A percentile compares a stretch with the other conserved stretches of the same genome.
These are phyloP conservation scores for Andrena praecox DNA, from an alignment of 2,888 invertebrate genomes.

Conservation along the genomic window DNA sequence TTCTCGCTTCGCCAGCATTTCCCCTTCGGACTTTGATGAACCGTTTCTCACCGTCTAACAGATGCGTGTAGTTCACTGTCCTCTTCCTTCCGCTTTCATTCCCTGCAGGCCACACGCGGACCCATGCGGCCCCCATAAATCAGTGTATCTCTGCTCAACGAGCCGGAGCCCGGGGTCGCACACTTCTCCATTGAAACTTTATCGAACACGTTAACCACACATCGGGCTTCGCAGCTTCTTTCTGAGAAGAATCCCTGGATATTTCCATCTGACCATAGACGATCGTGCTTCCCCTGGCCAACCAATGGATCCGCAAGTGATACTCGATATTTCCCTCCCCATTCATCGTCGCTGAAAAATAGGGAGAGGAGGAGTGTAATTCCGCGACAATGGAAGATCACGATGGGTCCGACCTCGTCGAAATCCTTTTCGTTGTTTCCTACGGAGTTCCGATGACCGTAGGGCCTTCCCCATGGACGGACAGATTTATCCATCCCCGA, in stretches of 20 bases:
- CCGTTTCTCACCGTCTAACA: slow-evolving; percentile 16
- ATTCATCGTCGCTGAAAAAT: not conserved
- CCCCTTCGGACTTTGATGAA: slow-evolving; percentile 12
- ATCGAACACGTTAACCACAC: not conserved
- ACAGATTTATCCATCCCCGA: slow-evolving; percentile 72
- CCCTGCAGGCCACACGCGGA: not conserved
- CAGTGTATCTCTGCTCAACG: not conserved
- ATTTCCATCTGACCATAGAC: not conserved
- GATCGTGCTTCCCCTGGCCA: too few species aligned
- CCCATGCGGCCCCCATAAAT: not conserved
- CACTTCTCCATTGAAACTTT: not conserved
- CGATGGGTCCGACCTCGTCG: not conserved
- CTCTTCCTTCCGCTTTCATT: not conserved
- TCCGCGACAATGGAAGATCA: slow-evolving; percentile 3
- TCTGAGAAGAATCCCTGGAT: not conserved
- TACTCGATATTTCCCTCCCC: not conserved
- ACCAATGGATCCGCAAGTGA: not conserved
- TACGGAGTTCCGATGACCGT: slow-evolving; percentile 8
- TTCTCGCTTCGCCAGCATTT: slow-evolving; percentile 43
- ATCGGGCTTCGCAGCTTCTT: not conserved
- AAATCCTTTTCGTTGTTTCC: slow-evolving; percentile 10
- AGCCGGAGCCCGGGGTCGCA: not conserved
- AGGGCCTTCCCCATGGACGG: not conserved
- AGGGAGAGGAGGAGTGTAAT: slow-evolving; percentile 7
- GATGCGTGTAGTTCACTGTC: not conserved